Base-by-base conservation (phyloP, 2,113 vertebrate species). In the Aviceda subcristata region DNA sequence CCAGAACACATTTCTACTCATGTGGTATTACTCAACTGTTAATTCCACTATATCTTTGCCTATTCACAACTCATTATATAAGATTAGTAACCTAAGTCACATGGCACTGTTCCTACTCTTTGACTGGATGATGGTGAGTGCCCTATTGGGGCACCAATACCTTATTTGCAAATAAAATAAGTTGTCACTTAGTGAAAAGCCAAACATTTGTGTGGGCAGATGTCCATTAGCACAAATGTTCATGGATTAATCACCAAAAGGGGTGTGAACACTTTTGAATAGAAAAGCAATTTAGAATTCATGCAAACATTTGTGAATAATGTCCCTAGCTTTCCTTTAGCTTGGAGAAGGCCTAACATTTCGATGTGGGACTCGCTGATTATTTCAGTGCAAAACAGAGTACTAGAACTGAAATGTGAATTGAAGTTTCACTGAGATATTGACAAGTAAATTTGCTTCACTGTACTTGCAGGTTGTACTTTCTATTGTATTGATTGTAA, bases 151-250 rank as follows among this genome's bases (percentile, higher is more conserved):
- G 89, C 77, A 94, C 63, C 18, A 62, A 55, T 86, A 95, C 89
- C 96, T 97, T 95, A 97, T 97, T 97, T 97, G 97, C 91, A 97
- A 97, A 96, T 96, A 95, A 95, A 97, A 97, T 96, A 97, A 95
- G 84, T 95, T 96, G 78, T 97, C 97, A 96, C 95, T 90, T 94
- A 90, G 50, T 72, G 76, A 95, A 96, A 90, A 97, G 92, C 94
- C 81, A 95, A 96, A 96, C 95, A 97, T 97, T 97, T 96, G 95
- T 91, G 92, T 94, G 84, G 94, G 95, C 96, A 96, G 95, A 97
- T 94, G 93, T 96, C 96, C 89, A 95, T 97, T 97, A 97, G 94
- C 96, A 96, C 95, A 97, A 97, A 95, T 96, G 96, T 97, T 97
- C 96, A 66, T 48, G 74, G 94, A 96, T 95, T 97, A 95, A 92